Evolutionary conservation across 2,888 invertebrate genomes (phyloP).

Genomic region (Ptilodon capucinus): DNA sequence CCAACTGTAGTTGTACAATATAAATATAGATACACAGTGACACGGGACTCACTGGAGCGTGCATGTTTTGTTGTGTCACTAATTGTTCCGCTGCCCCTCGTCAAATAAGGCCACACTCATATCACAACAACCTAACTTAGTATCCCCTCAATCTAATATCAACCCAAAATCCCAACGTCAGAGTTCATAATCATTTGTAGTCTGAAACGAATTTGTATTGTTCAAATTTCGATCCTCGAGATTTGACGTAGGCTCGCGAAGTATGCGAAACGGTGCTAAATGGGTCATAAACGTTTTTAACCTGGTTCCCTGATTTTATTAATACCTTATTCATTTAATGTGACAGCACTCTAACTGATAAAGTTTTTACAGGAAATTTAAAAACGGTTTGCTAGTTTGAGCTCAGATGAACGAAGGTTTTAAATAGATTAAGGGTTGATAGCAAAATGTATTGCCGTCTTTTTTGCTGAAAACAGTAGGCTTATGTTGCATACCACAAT

Average conservation of each 20-base stretch:
- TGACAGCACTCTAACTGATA: background rate
- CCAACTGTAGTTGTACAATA: background rate
- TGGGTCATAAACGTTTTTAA: background rate
- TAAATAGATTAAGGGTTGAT: too few relatives aligned
- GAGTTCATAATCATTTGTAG: background rate
- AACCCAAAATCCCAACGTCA: background rate
- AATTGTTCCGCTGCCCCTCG: background rate
- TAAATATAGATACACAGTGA: background rate
- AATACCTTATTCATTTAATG: background rate
- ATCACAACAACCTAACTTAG: background rate
- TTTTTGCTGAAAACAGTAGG: too few relatives aligned
- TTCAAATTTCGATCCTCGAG: background rate
- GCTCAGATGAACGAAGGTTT: too few relatives aligned
- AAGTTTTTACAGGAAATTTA: background rate
- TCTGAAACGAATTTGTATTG: background rate
- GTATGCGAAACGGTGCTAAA: background rate
- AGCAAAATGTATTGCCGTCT: too few relatives aligned
- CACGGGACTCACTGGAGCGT: background rate
- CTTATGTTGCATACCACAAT: too few relatives aligned
- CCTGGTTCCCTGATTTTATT: background rate
- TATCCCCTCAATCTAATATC: background rate
- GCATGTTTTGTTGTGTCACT: background rate
- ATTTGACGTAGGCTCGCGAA: background rate
- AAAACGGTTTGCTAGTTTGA: background rate
- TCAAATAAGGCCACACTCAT: background rate